A percentile compares a stretch with the other conserved stretches of the same genome.
Evolutionary conservation across 2,113 vertebrate species (phyloP).

Genomic region (Otus sunia): DNA sequence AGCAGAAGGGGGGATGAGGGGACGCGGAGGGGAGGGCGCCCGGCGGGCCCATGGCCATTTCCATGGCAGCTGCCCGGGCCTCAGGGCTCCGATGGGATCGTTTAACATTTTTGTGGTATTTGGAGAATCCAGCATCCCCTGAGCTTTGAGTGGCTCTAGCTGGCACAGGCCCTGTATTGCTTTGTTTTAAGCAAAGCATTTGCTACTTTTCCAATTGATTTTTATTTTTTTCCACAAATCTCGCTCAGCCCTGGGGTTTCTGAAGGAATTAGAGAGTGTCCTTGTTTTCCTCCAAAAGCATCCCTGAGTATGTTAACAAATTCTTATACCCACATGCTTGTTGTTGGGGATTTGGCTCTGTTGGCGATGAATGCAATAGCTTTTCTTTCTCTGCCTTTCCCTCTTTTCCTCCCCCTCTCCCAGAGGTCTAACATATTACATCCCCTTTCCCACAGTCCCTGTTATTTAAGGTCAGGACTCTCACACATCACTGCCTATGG

Average conservation of each 20-base stretch:
- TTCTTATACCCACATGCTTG: neutral
- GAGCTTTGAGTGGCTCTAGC: neutral
- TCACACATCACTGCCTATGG: neutral
- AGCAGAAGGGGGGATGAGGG: no score
- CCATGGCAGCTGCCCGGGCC: neutral
- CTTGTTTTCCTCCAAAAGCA: neutral
- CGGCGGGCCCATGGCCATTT: neutral
- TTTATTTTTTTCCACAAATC: neutral
- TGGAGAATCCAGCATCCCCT: neutral
- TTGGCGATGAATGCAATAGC: neutral
- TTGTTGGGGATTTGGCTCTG: neutral
- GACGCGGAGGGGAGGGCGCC: neutral
- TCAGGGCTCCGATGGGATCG: rapidly evolving
- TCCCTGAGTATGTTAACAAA: neutral
- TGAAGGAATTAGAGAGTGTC: neutral
- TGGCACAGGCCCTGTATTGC: rapidly evolving
- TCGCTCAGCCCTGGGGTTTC: neutral
- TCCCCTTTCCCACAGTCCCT: neutral
- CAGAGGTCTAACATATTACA: neutral
- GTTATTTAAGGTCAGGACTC: neutral
- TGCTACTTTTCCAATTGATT: neutral
- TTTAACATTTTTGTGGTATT: neutral
- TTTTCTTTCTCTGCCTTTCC: neutral
- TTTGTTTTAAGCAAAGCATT: neutral
- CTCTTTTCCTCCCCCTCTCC: neutral